phyloP scores from a whole-genome alignment of 2,888 invertebrate species.

The Heteromyza rotundicornis region DNA sequence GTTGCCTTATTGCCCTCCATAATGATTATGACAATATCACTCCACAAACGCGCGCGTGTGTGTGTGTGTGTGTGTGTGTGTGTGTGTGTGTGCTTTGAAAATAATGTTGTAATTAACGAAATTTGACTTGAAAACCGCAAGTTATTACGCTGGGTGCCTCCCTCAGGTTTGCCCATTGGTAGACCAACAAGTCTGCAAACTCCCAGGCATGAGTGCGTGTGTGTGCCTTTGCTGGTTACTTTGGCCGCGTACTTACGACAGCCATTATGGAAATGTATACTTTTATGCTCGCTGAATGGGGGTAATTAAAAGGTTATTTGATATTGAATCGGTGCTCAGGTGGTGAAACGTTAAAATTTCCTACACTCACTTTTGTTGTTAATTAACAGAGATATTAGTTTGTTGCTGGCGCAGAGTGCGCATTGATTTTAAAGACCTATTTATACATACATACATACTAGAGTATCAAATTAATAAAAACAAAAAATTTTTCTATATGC shows the following conservation, averaged over 20 bases:
- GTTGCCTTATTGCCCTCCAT: too few species aligned
- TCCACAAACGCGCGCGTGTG: too few species aligned
- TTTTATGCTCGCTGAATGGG: constrained; percentile 13
- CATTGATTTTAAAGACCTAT: too few species aligned
- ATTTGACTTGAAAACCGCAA: constrained; percentile 21
- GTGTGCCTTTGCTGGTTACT: neutral
- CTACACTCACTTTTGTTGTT: neutral
- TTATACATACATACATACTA: too few species aligned
- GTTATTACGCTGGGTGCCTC: too few species aligned
- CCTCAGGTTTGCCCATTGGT: too few species aligned
- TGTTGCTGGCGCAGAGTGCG: neutral
- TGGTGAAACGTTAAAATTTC: constrained; percentile 17
- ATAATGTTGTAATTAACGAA: constrained; percentile 23
- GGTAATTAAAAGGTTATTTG: constrained; percentile 28
- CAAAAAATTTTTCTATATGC: too few species aligned
- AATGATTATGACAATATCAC: too few species aligned
- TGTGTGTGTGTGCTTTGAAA: constrained; percentile 18
- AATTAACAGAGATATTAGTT: too few species aligned
- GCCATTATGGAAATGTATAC: constrained; percentile 13
- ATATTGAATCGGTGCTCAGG: constrained; percentile 20
- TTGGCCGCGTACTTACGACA: neutral
- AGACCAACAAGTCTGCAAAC: neutral
- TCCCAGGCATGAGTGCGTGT: neutral
- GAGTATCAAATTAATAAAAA: too few species aligned
- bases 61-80: too few species aligned